Percentiles rank a stretch among this genome's conserved stretches.
These are phyloP conservation scores for Holothuria leucospilota DNA, from an alignment of 53 echinoderm and acorn worm genomes.

Conservation along the genomic window DNA sequence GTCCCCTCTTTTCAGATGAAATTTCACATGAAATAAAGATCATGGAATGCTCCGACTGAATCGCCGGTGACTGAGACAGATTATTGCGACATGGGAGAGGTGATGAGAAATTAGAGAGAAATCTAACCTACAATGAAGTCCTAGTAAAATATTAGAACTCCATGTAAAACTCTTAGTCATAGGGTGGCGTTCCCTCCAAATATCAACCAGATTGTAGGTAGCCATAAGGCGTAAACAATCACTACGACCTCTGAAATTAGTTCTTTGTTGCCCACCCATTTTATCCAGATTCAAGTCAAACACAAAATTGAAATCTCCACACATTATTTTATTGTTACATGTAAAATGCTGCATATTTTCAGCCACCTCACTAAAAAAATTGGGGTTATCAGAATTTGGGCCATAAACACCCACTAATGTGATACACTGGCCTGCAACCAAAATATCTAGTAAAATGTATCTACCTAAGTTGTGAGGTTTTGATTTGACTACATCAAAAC, in stretches of 20 bases:
- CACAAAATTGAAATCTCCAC: too few species aligned
- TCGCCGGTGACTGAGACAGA: background rate
- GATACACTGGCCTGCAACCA: background rate
- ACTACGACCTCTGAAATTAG: slow-evolving; percentile 16
- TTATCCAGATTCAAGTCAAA: slow-evolving; percentile 24
- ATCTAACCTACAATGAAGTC: slow-evolving; percentile 9
- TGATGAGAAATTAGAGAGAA: too few species aligned
- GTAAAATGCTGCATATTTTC: background rate
- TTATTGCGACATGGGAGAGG: background rate
- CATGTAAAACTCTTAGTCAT: background rate
- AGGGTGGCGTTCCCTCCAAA: slow-evolving; percentile 31
- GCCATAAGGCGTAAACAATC: background rate
- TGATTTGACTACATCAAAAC: background rate
- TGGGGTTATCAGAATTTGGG: background rate
- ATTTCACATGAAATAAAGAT: background rate
- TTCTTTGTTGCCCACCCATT: background rate
- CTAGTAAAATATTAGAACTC: background rate
- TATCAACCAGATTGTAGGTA: background rate
- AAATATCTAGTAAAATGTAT: background rate
- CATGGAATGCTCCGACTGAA: slow-evolving; percentile 26
- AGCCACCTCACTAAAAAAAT: background rate
- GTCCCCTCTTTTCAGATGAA: too few species aligned
- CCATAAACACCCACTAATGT: background rate
- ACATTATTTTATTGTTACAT: background rate
- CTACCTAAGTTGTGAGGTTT: background rate